A percentile compares a stretch with the other conserved stretches of the same genome.
These are phyloP conservation scores for Proales similis DNA, from an alignment of 1,140 invertebrate species.

Conservation along the genomic window DNA sequence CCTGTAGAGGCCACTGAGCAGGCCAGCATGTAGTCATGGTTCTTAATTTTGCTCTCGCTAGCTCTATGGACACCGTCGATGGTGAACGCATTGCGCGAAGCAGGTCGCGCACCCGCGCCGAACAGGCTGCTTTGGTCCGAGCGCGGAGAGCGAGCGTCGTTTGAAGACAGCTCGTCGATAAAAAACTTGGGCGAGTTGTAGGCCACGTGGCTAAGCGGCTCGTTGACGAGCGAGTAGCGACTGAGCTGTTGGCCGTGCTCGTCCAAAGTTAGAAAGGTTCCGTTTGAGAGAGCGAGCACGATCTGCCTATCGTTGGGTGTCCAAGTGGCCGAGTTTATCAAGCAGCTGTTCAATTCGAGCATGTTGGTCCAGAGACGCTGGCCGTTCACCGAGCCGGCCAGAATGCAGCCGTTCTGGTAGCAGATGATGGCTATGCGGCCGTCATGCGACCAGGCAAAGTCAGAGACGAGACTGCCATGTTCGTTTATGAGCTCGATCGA, in stretches of 20 bases:
- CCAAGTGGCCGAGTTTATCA: constrained; percentile 92
- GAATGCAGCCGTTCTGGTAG: constrained; percentile 91
- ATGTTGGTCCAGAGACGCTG: constrained; percentile 97
- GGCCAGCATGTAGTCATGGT: constrained; percentile 4
- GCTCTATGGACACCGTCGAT: constrained; percentile 6
- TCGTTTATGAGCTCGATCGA: constrained; percentile 98
- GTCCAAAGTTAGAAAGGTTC: constrained; percentile 15
- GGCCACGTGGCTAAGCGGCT: not conserved
- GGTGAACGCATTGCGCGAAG: constrained; percentile 18
- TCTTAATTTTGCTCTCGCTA: constrained; percentile 34
- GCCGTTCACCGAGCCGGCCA: constrained; percentile 89
- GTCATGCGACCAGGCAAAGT: constrained; percentile 97
- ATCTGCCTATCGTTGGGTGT: constrained; percentile 88
- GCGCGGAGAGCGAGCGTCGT: not conserved
- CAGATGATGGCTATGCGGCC: constrained; percentile 95
- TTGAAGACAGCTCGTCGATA: constrained; percentile 4
- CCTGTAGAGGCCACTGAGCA: not conserved
- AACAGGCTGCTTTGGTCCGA: not conserved
- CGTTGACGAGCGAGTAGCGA: constrained; percentile 4
- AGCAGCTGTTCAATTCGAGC: constrained; percentile 75
- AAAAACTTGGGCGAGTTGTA: constrained; percentile 33
- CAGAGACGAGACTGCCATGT: constrained; percentile 69
- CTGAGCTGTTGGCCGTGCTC: constrained; percentile 22
- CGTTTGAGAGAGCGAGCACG: constrained; percentile 13
- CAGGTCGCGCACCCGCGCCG: not conserved